These are phyloP conservation scores for Megaleporinus macrocephalus DNA, from an alignment of 2,113 vertebrate species.

Conservation along the genomic window DNA sequence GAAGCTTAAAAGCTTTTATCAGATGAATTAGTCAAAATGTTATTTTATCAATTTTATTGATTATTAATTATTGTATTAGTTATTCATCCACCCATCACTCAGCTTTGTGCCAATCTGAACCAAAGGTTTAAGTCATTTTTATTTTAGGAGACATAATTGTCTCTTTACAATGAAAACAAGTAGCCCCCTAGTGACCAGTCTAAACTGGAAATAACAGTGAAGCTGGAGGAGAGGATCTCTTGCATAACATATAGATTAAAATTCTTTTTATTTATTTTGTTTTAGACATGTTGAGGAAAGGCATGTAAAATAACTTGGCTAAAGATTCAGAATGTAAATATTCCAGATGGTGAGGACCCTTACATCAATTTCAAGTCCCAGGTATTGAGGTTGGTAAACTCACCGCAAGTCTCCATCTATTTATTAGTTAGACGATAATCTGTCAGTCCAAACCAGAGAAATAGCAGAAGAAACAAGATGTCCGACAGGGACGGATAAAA, in stretches of 20 bases:
- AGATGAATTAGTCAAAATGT: too few species aligned
- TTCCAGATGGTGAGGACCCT: not conserved
- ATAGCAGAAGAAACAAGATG: too few species aligned
- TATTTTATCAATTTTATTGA: too few species aligned
- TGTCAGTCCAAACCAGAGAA: not conserved
- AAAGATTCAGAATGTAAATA: not conserved
- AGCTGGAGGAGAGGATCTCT: not conserved
- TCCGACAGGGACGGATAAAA: not conserved
- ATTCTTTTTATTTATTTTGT: not conserved
- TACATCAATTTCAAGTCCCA: not conserved
- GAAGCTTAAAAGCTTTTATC: too few species aligned
- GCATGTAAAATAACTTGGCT: not conserved
- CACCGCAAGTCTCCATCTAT: too few species aligned
- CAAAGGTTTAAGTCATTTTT: not conserved
- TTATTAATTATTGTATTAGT: too few species aligned
- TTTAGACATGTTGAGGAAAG: not conserved
- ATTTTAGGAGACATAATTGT: too few species aligned
- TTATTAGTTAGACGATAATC: not conserved
- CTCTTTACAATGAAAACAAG: too few species aligned
- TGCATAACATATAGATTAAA: not conserved
- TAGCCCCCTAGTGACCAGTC: too few species aligned
- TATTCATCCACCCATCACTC: not conserved
- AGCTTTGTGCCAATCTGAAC: not conserved
- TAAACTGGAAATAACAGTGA: not conserved
- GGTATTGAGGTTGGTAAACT: too few species aligned